A percentile compares a stretch with the other conserved stretches of the same genome.
Conservation (phyloP, 2,888 invertebrate genomes). For the Idaea straminata region DNA sequence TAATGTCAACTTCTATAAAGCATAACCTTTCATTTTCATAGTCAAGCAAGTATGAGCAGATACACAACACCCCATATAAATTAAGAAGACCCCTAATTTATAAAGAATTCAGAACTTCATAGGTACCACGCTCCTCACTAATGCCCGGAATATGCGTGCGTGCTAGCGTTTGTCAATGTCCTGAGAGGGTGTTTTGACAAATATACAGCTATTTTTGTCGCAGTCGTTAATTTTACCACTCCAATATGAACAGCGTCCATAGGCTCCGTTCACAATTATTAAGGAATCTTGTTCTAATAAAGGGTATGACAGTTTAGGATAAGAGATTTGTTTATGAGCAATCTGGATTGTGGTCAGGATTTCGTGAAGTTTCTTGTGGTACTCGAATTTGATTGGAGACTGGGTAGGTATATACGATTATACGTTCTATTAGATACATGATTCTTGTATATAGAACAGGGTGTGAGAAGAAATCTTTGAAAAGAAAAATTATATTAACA, state of each 20-base stretch:
- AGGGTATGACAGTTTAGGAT: background rate
- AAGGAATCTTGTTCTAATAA: conserved; percentile 13
- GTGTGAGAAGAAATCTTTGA: too few relatives aligned
- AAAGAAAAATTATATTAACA: too few relatives aligned
- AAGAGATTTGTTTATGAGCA: background rate
- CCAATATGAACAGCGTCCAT: background rate
- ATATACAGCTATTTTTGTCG: background rate
- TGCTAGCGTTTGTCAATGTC: too few relatives aligned
- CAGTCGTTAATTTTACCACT: background rate
- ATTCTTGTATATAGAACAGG: too few relatives aligned
- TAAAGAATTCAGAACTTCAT: too few relatives aligned
- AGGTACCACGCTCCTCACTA: too few relatives aligned
- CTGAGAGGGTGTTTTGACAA: background rate
- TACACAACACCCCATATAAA: too few relatives aligned
- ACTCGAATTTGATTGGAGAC: background rate
- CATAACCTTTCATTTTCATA: too few relatives aligned
- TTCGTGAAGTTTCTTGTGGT: background rate
- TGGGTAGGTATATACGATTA: background rate
- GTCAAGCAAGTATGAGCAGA: too few relatives aligned
- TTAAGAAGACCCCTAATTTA: too few relatives aligned
- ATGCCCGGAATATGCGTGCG: conserved; percentile 34
- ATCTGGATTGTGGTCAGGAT: background rate
- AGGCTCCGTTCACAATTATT: conserved; percentile 28
- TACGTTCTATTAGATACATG: too few relatives aligned
- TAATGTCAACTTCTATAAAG: too few relatives aligned